Evolutionary conservation across 2,797 vertebrate genomes (phyloP).

Genomic region (Notolepis coatsorum): DNA sequence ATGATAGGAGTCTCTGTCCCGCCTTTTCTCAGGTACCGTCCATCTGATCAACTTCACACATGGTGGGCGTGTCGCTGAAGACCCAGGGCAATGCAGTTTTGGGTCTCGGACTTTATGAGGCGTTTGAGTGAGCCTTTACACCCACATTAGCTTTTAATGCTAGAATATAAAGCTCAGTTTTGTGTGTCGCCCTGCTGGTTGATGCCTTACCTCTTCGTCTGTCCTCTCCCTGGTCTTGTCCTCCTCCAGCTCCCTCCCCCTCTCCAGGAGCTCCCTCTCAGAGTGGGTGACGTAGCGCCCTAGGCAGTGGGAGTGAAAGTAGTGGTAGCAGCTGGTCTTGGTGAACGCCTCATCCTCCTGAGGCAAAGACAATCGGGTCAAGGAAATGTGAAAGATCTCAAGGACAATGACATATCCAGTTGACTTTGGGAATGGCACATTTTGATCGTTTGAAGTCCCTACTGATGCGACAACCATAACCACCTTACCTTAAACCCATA

Average conservation of each 20-base stretch:
- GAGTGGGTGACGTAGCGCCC: slow-evolving; percentile 91
- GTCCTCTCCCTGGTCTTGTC: slow-evolving; percentile 74
- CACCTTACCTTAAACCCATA: slow-evolving; percentile 86
- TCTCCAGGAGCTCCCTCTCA: slow-evolving; percentile 85
- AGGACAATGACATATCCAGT: neutral
- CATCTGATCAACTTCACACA: too few relatives aligned
- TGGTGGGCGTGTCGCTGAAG: too few relatives aligned
- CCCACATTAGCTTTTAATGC: too few relatives aligned
- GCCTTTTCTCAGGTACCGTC: too few relatives aligned
- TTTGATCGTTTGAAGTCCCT: neutral
- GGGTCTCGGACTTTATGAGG: too few relatives aligned
- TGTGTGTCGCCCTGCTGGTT: neutral
- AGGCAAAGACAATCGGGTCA: neutral
- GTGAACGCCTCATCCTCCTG: slow-evolving; percentile 91
- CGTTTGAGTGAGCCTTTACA: too few relatives aligned
- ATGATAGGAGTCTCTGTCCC: too few relatives aligned
- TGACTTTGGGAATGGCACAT: neutral
- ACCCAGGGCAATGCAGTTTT: too few relatives aligned
- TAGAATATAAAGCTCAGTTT: too few relatives aligned
- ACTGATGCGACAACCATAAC: neutral
- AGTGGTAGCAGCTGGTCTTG: slow-evolving; percentile 94
- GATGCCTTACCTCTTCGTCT: slow-evolving; percentile 61
- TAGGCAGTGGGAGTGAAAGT: slow-evolving; percentile 95
- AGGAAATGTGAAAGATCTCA: too few relatives aligned
- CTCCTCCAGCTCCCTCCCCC: slow-evolving; percentile 85